phyloP scores from a whole-genome alignment of 2,797 vertebrate genomes.

The Mustela erminea region DNA sequence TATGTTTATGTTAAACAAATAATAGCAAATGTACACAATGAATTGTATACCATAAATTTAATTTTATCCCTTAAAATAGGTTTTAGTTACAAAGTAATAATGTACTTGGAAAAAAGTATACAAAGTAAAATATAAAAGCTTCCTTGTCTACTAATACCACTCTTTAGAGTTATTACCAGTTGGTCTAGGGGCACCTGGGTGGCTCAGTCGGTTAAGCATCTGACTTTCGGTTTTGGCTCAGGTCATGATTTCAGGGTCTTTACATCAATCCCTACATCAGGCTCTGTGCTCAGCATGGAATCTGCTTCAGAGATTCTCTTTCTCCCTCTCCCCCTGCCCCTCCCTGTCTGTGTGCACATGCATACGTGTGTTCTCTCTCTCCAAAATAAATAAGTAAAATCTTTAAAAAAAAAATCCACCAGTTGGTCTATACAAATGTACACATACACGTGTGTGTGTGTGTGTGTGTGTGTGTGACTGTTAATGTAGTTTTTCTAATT shows the following conservation, averaged over 20 bases:
- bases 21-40: neutral
- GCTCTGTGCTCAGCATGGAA: neutral
- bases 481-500: neutral
- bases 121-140: neutral
- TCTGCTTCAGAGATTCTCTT: neutral
- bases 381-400: neutral
- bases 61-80: neutral
- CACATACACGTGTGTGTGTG: neutral
- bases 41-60: neutral
- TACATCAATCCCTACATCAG: neutral
- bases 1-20: slow-evolving; percentile 1
- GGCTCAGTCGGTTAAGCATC: neutral
- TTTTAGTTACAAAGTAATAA: slow-evolving; percentile 27
- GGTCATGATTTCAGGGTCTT: neutral
- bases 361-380: neutral
- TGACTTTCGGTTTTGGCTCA: neutral
- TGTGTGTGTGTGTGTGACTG: neutral
- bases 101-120: neutral
- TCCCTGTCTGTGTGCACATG: neutral
- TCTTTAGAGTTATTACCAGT: neutral
- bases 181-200: neutral
- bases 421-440: neutral
- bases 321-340: neutral
- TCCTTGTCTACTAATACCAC: neutral
- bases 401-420: neutral